These are phyloP conservation scores for Alcedo quadribrachys DNA, from an alignment of 2,797 vertebrate genomes.

Conservation along the genomic window DNA sequence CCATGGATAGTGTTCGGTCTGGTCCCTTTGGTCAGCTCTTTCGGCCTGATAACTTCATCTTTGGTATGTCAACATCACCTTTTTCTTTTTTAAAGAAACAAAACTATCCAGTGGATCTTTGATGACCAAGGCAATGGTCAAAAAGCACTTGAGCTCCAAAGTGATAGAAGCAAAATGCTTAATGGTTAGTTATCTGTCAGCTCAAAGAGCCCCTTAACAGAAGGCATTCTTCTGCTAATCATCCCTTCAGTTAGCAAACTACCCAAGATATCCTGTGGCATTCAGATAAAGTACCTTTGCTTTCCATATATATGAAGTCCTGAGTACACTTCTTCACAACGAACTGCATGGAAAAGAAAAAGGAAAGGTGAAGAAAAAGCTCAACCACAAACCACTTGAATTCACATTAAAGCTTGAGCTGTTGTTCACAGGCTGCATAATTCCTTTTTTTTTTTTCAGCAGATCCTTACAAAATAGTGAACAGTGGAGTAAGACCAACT, in stretches of 20 bases:
- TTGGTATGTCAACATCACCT: constrained; percentile 77
- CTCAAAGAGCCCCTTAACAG: neutral
- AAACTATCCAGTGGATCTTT: neutral
- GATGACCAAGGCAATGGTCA: neutral
- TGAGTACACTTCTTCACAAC: neutral
- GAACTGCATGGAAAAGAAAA: neutral
- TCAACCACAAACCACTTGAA: neutral
- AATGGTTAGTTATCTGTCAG: neutral
- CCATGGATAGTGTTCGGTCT: constrained; percentile 90
- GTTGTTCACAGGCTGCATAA: neutral
- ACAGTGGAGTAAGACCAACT: neutral
- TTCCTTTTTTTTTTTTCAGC: neutral
- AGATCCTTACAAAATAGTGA: neutral
- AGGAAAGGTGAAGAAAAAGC: neutral
- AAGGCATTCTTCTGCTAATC: neutral
- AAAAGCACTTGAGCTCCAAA: neutral
- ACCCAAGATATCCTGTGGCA: neutral
- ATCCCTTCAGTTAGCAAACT: neutral
- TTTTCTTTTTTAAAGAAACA: neutral
- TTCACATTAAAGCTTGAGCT: neutral
- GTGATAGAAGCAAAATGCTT: neutral
- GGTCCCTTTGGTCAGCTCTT: constrained; percentile 89
- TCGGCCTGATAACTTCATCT: constrained; percentile 90
- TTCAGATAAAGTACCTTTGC: neutral
- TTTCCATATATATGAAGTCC: neutral